Percentiles rank a stretch among this genome's conserved stretches.
These are phyloP conservation scores for Neodon shergylaensis DNA, from an alignment of 2,113 vertebrate genomes.

Conservation along the genomic window DNA sequence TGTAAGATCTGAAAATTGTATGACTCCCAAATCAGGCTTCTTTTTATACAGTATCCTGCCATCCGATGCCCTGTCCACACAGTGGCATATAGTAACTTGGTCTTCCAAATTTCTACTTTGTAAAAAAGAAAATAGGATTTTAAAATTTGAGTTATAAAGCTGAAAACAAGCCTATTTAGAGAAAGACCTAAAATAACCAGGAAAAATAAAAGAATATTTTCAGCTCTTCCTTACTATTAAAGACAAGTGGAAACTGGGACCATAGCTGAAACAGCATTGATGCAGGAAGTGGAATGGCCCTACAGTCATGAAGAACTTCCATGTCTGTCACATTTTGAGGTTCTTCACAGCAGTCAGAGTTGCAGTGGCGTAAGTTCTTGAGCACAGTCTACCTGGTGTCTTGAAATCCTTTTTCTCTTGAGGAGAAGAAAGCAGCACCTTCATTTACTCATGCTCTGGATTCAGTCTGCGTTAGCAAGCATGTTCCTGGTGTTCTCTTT, in stretches of 20 bases:
- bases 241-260: not conserved
- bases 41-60: too few relatives aligned
- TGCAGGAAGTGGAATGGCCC: not conserved
- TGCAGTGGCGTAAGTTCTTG: not conserved
- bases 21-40: not conserved
- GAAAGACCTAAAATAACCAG: too few relatives aligned
- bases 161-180: not conserved
- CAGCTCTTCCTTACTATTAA: too few relatives aligned
- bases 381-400: not conserved
- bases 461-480: not conserved
- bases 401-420: not conserved
- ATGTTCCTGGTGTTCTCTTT: too few relatives aligned
- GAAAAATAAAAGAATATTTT: not conserved
- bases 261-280: not conserved
- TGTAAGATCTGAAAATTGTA: not conserved
- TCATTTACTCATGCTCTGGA: not conserved
- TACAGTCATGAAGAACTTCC: not conserved
- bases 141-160: too few relatives aligned
- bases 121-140: not conserved
- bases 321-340: not conserved
- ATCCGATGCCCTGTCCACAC: not conserved
- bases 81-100: not conserved
- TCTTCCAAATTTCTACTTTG: not conserved
- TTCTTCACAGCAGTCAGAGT: not conserved
- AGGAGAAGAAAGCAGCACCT: not conserved